phyloP scores from a whole-genome alignment of 2,113 vertebrate genomes.

The Phrynosoma blainvillii region DNA sequence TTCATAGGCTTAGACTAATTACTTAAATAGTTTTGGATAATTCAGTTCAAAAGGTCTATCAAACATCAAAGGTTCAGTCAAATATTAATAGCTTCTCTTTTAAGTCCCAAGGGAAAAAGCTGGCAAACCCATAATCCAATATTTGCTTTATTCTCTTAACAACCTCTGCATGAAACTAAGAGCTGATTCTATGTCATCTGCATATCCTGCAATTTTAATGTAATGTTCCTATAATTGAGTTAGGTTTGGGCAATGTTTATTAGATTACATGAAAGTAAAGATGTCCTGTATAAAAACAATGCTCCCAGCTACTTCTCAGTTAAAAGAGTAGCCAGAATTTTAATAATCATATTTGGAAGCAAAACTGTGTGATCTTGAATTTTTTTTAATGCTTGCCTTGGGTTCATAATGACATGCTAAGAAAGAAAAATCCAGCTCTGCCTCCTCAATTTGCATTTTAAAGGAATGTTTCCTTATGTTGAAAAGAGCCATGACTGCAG shows the following conservation, averaged over 20 bases:
- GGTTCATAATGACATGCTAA: constrained; percentile 47
- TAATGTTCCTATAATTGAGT: not conserved
- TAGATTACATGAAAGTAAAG: constrained; percentile 26
- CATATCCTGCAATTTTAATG: constrained; percentile 25
- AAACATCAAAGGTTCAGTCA: not conserved
- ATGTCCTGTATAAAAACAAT: constrained; percentile 3
- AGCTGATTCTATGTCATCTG: not conserved
- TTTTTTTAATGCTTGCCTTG: constrained; percentile 56
- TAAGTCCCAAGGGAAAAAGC: not conserved
- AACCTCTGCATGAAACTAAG: not conserved
- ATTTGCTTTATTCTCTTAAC: not conserved
- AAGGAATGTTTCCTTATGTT: constrained; percentile 57
- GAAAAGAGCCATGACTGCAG: constrained; percentile 46
- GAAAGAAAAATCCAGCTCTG: constrained; percentile 47
- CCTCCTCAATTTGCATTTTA: constrained; percentile 57
- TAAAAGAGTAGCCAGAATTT: constrained; percentile 52
- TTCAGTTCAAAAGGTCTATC: not conserved
- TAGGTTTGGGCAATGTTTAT: constrained; percentile 20
- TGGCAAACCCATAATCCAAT: not conserved
- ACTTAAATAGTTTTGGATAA: not conserved
- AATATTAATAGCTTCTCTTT: not conserved
- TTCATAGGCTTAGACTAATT: not conserved
- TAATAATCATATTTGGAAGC: not conserved
- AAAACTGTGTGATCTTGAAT: constrained; percentile 37
- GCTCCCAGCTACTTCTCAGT: constrained; percentile 24